Evolutionary conservation across 2,888 invertebrate genomes (phyloP).

Genomic region (Zaprionus lineosus): DNA sequence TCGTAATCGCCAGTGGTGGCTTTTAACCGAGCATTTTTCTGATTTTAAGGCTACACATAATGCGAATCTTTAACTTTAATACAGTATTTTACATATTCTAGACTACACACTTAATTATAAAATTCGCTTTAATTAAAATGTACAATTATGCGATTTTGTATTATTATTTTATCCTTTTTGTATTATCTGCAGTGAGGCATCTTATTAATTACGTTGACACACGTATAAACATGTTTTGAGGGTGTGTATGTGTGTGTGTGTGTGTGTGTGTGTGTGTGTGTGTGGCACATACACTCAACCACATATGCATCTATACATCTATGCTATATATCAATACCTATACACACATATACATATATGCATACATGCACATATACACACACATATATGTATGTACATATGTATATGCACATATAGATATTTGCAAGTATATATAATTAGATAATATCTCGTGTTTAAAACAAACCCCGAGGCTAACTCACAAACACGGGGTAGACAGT

Average conservation of each 20-base stretch:
- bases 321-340: conserved; percentile 8
- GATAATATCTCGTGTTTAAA: conserved; percentile 63
- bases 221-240: too few relatives aligned
- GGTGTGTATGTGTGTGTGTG: background rate
- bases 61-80: conserved; percentile 63
- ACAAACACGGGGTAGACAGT: conserved; percentile 15
- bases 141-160: conserved; percentile 53
- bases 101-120: conserved; percentile 37
- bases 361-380: conserved; percentile 11
- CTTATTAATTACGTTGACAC: conserved; percentile 12
- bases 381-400: conserved; percentile 11
- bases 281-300: background rate
- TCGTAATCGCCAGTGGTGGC: conserved; percentile 28
- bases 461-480: conserved; percentile 27
- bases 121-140: conserved; percentile 61
- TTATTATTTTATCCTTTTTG: conserved; percentile 32
- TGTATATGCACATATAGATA: conserved; percentile 21
- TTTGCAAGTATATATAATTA: conserved; percentile 9
- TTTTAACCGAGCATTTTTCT: conserved; percentile 62
- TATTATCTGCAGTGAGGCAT: conserved; percentile 36
- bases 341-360: background rate
- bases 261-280: background rate
- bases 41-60: conserved; percentile 59
- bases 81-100: conserved; percentile 68
- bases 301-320: conserved; percentile 1